A percentile compares a stretch with the other conserved stretches of the same genome.
Conservation (phyloP, 2,888 invertebrate genomes). For the Erpobdella octoculata region DNA sequence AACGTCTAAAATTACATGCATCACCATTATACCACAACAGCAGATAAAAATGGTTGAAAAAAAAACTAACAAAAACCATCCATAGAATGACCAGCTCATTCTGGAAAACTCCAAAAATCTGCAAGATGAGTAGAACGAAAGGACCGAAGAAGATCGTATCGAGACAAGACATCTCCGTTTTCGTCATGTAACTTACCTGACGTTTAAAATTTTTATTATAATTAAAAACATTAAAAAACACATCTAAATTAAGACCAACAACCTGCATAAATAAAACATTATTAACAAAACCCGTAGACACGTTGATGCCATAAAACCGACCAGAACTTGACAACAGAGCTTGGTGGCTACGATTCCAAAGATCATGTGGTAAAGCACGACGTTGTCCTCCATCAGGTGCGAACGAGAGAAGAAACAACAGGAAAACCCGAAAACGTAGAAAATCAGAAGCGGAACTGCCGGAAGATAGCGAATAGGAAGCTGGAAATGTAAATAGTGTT, state of each 20-base stretch:
- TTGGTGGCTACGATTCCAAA: slow-evolving; percentile 13
- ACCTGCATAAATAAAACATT: not conserved
- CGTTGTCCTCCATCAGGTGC: not conserved
- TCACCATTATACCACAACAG: too few species aligned
- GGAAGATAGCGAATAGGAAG: not conserved
- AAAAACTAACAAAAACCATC: slow-evolving; percentile 14
- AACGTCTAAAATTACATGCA: too few species aligned
- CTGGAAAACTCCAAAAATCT: slow-evolving; percentile 53
- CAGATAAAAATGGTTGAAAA: too few species aligned
- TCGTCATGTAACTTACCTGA: slow-evolving; percentile 77
- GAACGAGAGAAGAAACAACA: slow-evolving; percentile 11
- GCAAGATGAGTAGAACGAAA: slow-evolving; percentile 88
- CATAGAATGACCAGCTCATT: not conserved
- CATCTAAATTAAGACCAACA: not conserved
- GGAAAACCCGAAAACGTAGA: not conserved
- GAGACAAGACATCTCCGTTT: slow-evolving; percentile 90
- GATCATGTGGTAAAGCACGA: slow-evolving; percentile 11
- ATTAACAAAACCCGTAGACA: not conserved
- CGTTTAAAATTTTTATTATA: too few species aligned
- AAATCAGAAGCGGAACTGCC: not conserved
- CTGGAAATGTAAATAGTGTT: not conserved
- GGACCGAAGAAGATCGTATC: slow-evolving; percentile 89
- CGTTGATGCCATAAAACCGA: not conserved
- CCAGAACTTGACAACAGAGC: slow-evolving; percentile 15
- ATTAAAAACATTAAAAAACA: not conserved